A percentile compares a stretch with the other conserved stretches of the same genome.
Conservation (phyloP, 2,113 vertebrate genomes). For the Bolborhynchus lineola region DNA sequence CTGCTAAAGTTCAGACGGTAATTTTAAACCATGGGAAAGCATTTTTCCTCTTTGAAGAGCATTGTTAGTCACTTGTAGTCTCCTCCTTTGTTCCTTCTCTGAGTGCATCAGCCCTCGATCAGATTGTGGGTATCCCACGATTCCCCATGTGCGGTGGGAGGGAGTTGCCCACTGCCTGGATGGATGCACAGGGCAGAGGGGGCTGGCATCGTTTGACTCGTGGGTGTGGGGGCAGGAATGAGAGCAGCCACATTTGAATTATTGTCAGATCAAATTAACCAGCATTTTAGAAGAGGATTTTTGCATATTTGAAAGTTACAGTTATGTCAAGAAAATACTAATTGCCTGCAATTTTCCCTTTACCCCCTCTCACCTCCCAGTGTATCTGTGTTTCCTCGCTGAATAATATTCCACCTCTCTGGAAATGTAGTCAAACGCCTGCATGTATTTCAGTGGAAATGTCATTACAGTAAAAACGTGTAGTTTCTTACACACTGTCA, state of each 20-base stretch:
- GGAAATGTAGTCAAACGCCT: neutral
- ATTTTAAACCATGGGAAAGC: conserved; percentile 67
- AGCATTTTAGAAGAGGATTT: neutral
- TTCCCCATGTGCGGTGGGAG: neutral
- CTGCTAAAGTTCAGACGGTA: conserved; percentile 32
- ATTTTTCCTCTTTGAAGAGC: conserved; percentile 25
- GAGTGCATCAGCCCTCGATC: neutral
- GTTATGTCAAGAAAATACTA: conserved; percentile 40
- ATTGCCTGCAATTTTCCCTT: conserved; percentile 25
- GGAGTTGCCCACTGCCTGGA: neutral
- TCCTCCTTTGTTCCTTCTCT: neutral
- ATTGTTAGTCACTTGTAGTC: neutral
- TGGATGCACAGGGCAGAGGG: neutral
- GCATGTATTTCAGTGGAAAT: conserved; percentile 2
- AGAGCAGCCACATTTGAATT: neutral
- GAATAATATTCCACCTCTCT: conserved; percentile 25
- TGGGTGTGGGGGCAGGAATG: neutral
- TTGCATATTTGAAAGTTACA: conserved; percentile 8
- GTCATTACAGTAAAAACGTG: conserved; percentile 9
- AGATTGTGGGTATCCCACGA: neutral
- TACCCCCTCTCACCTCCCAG: conserved; percentile 5
- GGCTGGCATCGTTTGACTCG: neutral
- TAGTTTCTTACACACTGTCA: neutral
- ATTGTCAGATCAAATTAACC: neutral
- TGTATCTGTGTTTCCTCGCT: neutral